phyloP scores from a whole-genome alignment of 2,888 invertebrate species.

The Xylota sylvarum region DNA sequence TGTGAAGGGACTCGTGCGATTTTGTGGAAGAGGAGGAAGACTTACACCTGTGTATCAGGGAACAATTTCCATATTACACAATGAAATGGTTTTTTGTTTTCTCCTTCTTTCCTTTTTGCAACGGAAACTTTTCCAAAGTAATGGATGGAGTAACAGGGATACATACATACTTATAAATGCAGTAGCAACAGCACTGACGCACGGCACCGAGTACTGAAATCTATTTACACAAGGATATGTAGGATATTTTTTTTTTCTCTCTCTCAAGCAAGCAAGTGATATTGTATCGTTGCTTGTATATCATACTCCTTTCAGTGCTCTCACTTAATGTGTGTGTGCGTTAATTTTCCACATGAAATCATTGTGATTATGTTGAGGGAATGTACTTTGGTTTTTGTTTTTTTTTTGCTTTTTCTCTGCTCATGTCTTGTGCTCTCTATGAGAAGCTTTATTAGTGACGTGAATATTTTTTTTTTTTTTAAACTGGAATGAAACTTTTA shows the following conservation, averaged over 20 bases:
- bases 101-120: conserved; percentile 4
- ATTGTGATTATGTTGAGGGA: conserved; percentile 21
- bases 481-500: not conserved
- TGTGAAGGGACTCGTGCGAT: conserved; percentile 5
- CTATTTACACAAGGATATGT: not conserved
- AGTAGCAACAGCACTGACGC: conserved; percentile 1
- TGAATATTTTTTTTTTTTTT: not conserved
- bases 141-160: conserved; percentile 10
- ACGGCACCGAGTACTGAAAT: not conserved
- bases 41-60: conserved; percentile 50
- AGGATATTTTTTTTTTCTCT: not conserved
- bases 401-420: not conserved
- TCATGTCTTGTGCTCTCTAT: not conserved
- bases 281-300: not conserved
- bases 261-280: conserved; percentile 8
- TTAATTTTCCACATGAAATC: conserved; percentile 66
- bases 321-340: conserved; percentile 54
- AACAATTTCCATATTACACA: conserved; percentile 58
- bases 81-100: conserved; percentile 28
- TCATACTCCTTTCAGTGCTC: conserved; percentile 7
- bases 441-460: not conserved
- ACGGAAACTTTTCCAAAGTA: conserved; percentile 32
- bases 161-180: conserved; percentile 36
- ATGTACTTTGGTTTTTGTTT: not conserved
- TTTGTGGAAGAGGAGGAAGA: not conserved